phyloP scores from a whole-genome alignment of 2,113 vertebrate species.

The Burhinus oedicnemus region DNA sequence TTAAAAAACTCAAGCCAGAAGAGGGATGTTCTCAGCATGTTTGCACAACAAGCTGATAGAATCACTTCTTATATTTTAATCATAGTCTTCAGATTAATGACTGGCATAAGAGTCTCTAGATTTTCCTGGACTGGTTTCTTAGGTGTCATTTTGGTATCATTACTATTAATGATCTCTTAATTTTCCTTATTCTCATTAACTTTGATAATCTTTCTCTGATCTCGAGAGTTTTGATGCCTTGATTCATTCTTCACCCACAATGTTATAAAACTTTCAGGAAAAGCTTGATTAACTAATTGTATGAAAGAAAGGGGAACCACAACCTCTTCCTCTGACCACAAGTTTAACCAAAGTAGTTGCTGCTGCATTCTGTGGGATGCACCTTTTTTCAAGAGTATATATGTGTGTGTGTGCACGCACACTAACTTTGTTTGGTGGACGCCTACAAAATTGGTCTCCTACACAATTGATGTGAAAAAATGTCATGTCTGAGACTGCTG shows the following conservation, averaged over 20 bases:
- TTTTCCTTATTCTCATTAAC: conserved; percentile 25
- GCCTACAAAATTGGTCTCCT: not conserved
- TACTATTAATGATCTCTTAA: conserved; percentile 17
- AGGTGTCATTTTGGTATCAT: conserved; percentile 19
- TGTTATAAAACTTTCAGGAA: not conserved
- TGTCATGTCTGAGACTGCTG: not conserved
- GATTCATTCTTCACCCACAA: not conserved
- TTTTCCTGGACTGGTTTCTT: conserved; percentile 7
- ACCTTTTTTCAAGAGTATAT: not conserved
- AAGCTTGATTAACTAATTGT: not conserved
- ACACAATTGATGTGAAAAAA: not conserved
- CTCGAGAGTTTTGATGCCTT: not conserved
- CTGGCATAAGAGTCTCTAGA: not conserved
- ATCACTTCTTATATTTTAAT: conserved; percentile 6
- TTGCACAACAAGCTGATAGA: conserved; percentile 30
- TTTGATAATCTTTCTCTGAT: conserved; percentile 10
- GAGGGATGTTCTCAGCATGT: conserved; percentile 3
- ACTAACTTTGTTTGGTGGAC: not conserved
- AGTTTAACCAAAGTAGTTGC: not conserved
- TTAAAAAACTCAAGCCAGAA: not conserved
- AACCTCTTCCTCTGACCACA: not conserved
- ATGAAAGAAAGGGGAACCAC: not conserved
- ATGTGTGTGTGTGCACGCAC: not conserved
- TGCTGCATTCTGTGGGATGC: not conserved
- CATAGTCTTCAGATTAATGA: conserved; percentile 2